Evolutionary conservation across 2,113 vertebrate species (phyloP), one percentile per base, ranked within the genome.

Genomic region (Nothocercus nigrocapillus): DNA sequence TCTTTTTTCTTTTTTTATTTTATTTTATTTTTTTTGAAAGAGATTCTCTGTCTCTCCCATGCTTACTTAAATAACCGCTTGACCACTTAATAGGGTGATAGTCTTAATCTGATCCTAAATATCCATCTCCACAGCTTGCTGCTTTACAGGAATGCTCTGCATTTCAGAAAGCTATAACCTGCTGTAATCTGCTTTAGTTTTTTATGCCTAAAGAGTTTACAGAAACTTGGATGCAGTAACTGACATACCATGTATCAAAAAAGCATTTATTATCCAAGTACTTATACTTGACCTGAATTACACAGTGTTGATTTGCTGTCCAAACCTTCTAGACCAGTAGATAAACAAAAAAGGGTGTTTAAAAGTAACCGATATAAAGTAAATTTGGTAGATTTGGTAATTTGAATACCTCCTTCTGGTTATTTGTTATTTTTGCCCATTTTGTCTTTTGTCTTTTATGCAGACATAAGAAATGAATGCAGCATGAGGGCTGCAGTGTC

Each of bases 401-500:
- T 72, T 32, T 51, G 17, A 63, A 77, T 49, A 69, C 51, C 53
- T 40, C 11, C 5, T 82, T 7, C 5, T 49, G 16, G 2, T 11
- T 79, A 44, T 7, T 19, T 54, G 22, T 56, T 87, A 22, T 59
- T 15, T 82, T 76, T 79, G 1, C 19, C 7, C 4, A 32, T 79
- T 66, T 53, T 49, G 32, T 38, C 32, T 75, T 59, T 79, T 69
- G 32, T 38, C 32, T 75, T 59, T 79, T 69, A 63, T 69, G 28
- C 40, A 84, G 44, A 66, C 75, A 54, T 4, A 51, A 67, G 13
- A 45, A 59, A 87, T 62, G 58, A 76, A 59, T 63, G 24, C 40
- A 89, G n/a, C 8, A 17, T 17, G 24, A 49, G 0, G 1, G 58
- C 51, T 42, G 20, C 0, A 0, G 28, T 27, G 49, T 79, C 47